These are phyloP conservation scores for Empidonax alnorum DNA, from an alignment of 2,113 vertebrate species.

Conservation along the genomic window DNA sequence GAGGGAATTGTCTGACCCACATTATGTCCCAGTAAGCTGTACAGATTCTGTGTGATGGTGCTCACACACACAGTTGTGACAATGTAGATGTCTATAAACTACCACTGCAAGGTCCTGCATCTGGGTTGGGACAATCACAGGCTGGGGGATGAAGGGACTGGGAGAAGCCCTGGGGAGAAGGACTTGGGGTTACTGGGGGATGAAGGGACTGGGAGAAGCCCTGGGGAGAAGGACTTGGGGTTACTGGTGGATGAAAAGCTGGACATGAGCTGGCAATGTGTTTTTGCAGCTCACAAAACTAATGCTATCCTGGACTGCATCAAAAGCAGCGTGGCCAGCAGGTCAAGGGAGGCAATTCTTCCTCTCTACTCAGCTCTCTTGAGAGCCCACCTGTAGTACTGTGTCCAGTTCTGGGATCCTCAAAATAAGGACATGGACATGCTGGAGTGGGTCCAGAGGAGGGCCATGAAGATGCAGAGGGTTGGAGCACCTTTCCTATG, in stretches of 20 bases:
- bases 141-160: neutral
- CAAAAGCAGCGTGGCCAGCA: accelerated
- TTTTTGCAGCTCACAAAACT: neutral
- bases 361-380: neutral
- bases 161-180: neutral
- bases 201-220: neutral
- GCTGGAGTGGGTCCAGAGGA: neutral
- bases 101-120: neutral
- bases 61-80: neutral
- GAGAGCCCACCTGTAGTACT: neutral
- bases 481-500: neutral
- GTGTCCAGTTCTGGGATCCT: neutral
- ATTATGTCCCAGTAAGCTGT: neutral
- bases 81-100: too few species aligned
- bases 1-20: neutral
- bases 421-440: accelerated
- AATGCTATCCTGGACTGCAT: neutral
- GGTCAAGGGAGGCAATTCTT: neutral
- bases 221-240: neutral
- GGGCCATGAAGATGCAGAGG: neutral
- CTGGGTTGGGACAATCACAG: accelerated
- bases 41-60: too few species aligned
- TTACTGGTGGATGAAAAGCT: neutral
- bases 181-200: too few species aligned
- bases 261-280: neutral